phyloP scores from a whole-genome alignment of 2,888 invertebrate genomes.

The Brenthis ino region DNA sequence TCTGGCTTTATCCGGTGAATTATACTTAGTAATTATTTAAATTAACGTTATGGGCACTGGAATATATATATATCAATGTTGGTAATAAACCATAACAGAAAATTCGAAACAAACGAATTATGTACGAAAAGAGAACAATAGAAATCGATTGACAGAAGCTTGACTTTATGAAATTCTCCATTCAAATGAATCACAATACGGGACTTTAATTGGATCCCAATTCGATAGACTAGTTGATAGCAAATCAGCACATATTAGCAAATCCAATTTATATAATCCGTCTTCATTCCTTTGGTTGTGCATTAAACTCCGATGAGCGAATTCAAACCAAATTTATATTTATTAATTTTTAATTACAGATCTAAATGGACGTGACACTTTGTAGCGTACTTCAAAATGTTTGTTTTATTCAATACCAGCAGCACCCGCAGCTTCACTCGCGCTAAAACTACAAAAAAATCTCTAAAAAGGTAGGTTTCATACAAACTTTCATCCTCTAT shows the following conservation, averaged over 20 bases:
- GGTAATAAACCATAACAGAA: too few relatives aligned
- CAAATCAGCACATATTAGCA: constrained; percentile 26
- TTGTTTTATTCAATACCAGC: background rate
- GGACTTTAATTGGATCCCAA: constrained; percentile 29
- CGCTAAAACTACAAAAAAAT: too few relatives aligned
- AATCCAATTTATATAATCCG: constrained; percentile 32
- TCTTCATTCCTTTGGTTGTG: constrained; percentile 16
- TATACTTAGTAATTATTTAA: too few relatives aligned
- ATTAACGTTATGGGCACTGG: too few relatives aligned
- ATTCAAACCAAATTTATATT: constrained; percentile 21
- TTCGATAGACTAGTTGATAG: constrained; percentile 22
- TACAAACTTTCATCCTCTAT: too few relatives aligned
- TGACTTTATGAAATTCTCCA: constrained; percentile 17
- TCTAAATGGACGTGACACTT: background rate
- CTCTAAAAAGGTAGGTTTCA: too few relatives aligned
- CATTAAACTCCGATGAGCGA: constrained; percentile 14
- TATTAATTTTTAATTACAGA: constrained; percentile 21
- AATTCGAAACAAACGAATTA: too few relatives aligned
- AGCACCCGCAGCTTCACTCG: too few relatives aligned
- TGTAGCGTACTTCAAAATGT: background rate
- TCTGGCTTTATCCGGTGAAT: too few relatives aligned
- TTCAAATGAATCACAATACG: constrained; percentile 23
- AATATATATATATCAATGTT: too few relatives aligned
- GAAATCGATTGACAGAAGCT: background rate
- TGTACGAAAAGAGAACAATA: background rate